phyloP scores from a whole-genome alignment of 2,797 vertebrate species.

The Adelosebastes latens region DNA sequence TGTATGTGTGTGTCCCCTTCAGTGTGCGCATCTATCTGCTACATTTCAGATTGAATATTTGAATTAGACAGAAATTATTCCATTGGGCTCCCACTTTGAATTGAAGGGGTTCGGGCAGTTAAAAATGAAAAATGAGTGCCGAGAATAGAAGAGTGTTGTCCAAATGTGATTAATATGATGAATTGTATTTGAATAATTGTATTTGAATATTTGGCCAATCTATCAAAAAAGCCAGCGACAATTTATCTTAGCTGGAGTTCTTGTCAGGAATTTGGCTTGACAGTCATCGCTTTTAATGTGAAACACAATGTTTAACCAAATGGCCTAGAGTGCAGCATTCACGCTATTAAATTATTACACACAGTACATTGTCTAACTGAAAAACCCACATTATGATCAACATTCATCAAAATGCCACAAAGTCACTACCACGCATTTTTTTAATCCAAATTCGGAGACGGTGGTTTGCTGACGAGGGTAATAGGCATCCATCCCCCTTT shows the following conservation, averaged over 20 bases:
- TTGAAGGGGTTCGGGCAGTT: slow-evolving; percentile 59
- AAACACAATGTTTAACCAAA: slow-evolving; percentile 78
- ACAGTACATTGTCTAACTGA: slow-evolving; percentile 33
- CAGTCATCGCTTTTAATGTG: slow-evolving; percentile 75
- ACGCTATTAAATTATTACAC: slow-evolving; percentile 55
- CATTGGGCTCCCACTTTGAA: slow-evolving; percentile 57
- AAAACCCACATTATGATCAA: slow-evolving; percentile 57
- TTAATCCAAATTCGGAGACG: slow-evolving; percentile 4
- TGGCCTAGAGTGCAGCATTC: slow-evolving; percentile 51
- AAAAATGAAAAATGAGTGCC: slow-evolving; percentile 71
- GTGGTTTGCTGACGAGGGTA: not conserved
- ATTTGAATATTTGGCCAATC: slow-evolving; percentile 77
- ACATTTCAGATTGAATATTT: slow-evolving; percentile 63
- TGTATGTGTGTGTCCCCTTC: slow-evolving; percentile 1
- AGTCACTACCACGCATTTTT: slow-evolving; percentile 1
- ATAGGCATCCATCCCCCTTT: too few relatives aligned
- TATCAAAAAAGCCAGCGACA: slow-evolving; percentile 74
- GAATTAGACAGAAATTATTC: slow-evolving; percentile 59
- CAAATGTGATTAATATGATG: slow-evolving; percentile 78
- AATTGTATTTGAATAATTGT: slow-evolving; percentile 77
- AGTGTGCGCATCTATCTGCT: slow-evolving; percentile 28
- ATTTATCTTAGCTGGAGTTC: slow-evolving; percentile 66
- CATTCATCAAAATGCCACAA: slow-evolving; percentile 53
- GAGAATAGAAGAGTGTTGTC: slow-evolving; percentile 59
- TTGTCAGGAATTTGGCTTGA: slow-evolving; percentile 64